These are phyloP conservation scores for Ophion slaviceki DNA, from an alignment of 2,888 invertebrate genomes.

Conservation along the genomic window DNA sequence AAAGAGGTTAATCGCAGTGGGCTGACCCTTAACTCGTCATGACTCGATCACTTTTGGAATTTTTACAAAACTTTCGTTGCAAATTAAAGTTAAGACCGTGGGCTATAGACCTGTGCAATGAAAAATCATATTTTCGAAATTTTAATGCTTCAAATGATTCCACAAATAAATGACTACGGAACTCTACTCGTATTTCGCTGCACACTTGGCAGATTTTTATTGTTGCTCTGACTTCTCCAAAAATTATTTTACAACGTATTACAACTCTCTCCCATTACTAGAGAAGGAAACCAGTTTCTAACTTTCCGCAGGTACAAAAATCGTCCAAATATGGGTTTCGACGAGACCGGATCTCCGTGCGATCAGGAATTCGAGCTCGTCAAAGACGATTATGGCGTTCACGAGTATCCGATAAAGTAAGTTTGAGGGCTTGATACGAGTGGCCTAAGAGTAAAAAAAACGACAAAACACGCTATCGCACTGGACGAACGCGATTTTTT, in stretches of 20 bases:
- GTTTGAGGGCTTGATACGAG: slow-evolving; percentile 72
- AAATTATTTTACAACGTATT: neutral
- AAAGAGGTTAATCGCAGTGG: too few relatives aligned
- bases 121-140: too few relatives aligned
- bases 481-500: too few relatives aligned
- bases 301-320: slow-evolving; percentile 91
- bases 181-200: too few relatives aligned
- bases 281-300: slow-evolving; percentile 33
- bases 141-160: too few relatives aligned
- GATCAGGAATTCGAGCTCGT: slow-evolving; percentile 96
- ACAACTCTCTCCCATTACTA: neutral
- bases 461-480: slow-evolving; percentile 37
- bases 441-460: neutral
- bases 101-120: too few relatives aligned
- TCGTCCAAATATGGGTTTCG: slow-evolving; percentile 97
- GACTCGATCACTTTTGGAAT: too few relatives aligned
- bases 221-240: neutral
- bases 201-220: too few relatives aligned
- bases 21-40: too few relatives aligned
- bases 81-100: too few relatives aligned
- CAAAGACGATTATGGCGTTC: slow-evolving; percentile 90
- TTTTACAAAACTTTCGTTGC: too few relatives aligned
- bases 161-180: too few relatives aligned
- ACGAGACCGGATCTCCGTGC: slow-evolving; percentile 89
- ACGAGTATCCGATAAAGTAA: slow-evolving; percentile 97